Conservation (phyloP, 2,113 vertebrate species). For the Apteryx mantelli region DNA sequence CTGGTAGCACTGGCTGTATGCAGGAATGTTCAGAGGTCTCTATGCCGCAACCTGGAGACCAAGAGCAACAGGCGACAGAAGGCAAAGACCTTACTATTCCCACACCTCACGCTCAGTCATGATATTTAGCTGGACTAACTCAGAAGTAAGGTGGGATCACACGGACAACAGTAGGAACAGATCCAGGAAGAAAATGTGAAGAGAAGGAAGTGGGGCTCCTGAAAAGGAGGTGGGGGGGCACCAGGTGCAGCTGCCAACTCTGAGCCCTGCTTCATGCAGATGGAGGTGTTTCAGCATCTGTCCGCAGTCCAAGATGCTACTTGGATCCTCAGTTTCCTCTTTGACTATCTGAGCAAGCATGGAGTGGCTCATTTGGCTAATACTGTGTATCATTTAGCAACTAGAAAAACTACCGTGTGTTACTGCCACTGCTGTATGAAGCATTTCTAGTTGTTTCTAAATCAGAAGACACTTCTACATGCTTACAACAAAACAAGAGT, state of each 20-base stretch:
- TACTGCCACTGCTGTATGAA: background rate
- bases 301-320: background rate
- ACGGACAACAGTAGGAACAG: background rate
- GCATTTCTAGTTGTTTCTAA: background rate
- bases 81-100: background rate
- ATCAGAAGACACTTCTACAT: background rate
- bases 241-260: background rate
- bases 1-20: background rate
- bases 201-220: background rate
- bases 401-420: background rate
- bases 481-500: background rate
- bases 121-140: background rate
- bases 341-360: background rate
- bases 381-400: background rate
- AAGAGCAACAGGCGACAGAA: background rate
- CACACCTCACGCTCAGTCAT: accelerated
- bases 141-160: background rate
- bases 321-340: background rate
- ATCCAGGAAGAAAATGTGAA: accelerated
- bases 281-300: background rate
- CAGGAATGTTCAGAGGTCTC: background rate
- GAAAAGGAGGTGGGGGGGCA: accelerated
- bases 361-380: background rate
- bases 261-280: background rate
- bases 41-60: background rate